Conservation (phyloP, 2,113 vertebrate genomes). For the Thermophis baileyi region DNA sequence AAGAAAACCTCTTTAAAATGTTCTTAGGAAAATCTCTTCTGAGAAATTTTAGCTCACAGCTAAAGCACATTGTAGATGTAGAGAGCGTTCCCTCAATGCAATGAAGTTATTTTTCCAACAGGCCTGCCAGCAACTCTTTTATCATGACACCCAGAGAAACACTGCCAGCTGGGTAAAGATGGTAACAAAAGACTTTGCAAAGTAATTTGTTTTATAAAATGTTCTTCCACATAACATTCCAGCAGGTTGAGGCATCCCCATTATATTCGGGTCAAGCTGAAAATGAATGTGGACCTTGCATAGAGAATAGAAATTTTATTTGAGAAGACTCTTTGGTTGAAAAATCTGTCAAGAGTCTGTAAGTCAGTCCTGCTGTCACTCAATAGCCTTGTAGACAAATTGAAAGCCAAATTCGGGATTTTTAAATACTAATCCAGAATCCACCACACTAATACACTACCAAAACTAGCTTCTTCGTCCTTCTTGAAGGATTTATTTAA, state of each 20-base stretch:
- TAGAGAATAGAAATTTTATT: neutral
- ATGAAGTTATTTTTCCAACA: neutral
- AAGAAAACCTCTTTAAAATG: neutral
- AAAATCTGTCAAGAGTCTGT: neutral
- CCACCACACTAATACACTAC: neutral
- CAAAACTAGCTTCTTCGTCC: neutral
- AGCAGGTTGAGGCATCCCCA: neutral
- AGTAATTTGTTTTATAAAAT: neutral
- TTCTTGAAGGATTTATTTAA: neutral
- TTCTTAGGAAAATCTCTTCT: neutral
- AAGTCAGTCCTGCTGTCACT: neutral
- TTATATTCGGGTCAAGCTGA: neutral
- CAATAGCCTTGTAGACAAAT: neutral
- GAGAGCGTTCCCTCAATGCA: neutral
- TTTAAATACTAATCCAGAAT: neutral
- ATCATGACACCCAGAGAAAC: neutral
- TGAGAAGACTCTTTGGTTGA: neutral
- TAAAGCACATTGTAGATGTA: neutral
- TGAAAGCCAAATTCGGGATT: neutral
- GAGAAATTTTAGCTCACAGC: neutral
- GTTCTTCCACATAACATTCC: neutral
- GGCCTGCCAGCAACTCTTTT: neutral
- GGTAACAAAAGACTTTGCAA: neutral
- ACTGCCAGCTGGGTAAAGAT: neutral
- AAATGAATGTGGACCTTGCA: neutral